Evolutionary conservation across 2,797 vertebrate species (phyloP).

Genomic region (Pangasius djambal): DNA sequence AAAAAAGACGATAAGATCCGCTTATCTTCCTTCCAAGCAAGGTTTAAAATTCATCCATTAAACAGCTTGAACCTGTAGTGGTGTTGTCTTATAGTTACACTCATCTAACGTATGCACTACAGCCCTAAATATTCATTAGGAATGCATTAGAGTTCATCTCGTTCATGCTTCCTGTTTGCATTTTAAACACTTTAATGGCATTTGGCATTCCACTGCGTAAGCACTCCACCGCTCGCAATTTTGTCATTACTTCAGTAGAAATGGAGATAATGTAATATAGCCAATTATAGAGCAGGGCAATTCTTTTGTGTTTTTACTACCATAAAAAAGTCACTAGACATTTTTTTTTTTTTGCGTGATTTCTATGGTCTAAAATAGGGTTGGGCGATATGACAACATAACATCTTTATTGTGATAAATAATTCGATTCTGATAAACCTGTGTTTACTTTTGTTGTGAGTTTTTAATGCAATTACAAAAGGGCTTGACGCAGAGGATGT

Average conservation of each 20-base stretch:
- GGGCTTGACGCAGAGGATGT: neutral
- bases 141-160: neutral
- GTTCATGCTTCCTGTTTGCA: neutral
- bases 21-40: neutral
- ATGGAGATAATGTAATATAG: neutral
- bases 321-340: neutral
- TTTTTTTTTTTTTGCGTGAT: neutral
- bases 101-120: neutral
- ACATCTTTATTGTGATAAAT: neutral
- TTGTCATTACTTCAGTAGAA: neutral
- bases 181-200: conserved; percentile 13
- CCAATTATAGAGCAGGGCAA: neutral
- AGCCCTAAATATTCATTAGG: neutral
- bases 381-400: neutral
- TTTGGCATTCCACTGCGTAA: neutral
- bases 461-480: neutral
- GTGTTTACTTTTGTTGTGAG: no score
- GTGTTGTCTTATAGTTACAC: neutral
- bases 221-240: neutral
- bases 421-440: neutral
- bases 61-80: neutral
- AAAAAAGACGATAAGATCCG: neutral
- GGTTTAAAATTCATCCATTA: neutral
- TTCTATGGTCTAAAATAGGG: neutral
- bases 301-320: neutral